Conservation (phyloP, 1,140 invertebrate genomes). For the Sinonovacula constricta region DNA sequence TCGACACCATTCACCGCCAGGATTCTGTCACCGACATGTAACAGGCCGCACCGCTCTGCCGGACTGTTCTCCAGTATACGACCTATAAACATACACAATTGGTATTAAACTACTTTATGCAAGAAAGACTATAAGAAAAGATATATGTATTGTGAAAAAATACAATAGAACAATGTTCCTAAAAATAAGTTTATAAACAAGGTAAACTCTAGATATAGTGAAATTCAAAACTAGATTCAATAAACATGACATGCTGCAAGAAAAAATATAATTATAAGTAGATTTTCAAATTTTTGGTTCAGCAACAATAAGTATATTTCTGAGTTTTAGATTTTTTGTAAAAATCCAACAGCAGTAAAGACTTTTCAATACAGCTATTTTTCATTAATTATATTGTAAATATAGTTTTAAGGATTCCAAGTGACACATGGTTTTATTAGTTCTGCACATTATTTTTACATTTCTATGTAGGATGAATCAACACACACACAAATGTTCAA, state of each 20-base stretch:
- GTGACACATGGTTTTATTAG: too few species aligned
- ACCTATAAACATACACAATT: slow-evolving; percentile 80
- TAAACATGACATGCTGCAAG: neutral
- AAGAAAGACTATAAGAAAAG: neutral
- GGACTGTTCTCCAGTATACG: slow-evolving; percentile 96
- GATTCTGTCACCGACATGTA: slow-evolving; percentile 97
- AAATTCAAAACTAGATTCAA: neutral
- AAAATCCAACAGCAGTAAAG: too few species aligned
- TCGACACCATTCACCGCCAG: slow-evolving; percentile 96
- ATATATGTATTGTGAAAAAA: neutral
- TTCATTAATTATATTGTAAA: too few species aligned
- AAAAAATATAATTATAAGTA: neutral
- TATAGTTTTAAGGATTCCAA: too few species aligned
- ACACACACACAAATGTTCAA: too few species aligned
- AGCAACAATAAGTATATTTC: too few species aligned
- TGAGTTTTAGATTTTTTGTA: too few species aligned
- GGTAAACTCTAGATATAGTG: neutral
- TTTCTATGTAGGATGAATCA: too few species aligned
- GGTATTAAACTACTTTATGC: neutral
- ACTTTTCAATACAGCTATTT: too few species aligned
- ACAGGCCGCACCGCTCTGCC: slow-evolving; percentile 92
- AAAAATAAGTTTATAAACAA: too few species aligned
- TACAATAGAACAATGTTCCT: neutral
- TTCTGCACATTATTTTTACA: too few species aligned
- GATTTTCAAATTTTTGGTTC: too few species aligned